Percentiles rank a stretch among this genome's conserved stretches.
Evolutionary conservation across 2,113 vertebrate genomes (phyloP).

Genomic region (Ochotona curzoniae): DNA sequence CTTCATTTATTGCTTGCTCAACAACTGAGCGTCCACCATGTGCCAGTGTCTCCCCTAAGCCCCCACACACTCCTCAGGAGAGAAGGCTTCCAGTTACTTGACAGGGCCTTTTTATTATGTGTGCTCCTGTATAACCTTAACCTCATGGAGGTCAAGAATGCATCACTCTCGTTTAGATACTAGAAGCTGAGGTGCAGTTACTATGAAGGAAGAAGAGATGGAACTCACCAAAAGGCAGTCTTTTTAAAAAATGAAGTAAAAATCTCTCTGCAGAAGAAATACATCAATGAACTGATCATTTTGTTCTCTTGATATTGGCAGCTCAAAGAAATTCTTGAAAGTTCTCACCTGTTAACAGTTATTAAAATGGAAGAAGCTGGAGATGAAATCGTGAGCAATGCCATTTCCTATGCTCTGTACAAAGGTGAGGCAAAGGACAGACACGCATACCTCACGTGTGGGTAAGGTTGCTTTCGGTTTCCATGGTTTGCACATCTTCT

Average conservation of each 20-base stretch:
- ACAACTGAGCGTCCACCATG: not conserved
- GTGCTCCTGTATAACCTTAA: not conserved
- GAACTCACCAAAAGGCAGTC: not conserved
- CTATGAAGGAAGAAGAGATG: not conserved
- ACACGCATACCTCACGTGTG: not conserved
- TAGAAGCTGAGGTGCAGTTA: fast-evolving
- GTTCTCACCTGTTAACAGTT: slow-evolving; percentile 87
- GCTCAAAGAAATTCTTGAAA: slow-evolving; percentile 90
- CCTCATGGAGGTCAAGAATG: not conserved
- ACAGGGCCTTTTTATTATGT: not conserved
- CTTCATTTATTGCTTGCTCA: not conserved
- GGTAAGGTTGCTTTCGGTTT: not conserved
- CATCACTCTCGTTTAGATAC: not conserved
- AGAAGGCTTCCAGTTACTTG: not conserved
- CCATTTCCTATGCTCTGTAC: slow-evolving; percentile 88
- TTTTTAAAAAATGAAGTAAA: not conserved
- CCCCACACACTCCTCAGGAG: no score
- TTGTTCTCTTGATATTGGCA: slow-evolving; percentile 67
- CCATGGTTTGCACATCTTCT: not conserved
- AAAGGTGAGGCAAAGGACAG: slow-evolving; percentile 83
- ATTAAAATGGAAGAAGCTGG: slow-evolving; percentile 91
- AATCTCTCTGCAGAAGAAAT: not conserved
- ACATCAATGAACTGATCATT: slow-evolving; percentile 25
- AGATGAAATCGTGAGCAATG: slow-evolving; percentile 90
- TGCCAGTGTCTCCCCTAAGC: not conserved